Conservation (phyloP, 2,888 invertebrate genomes). For the Watsonalla binaria region DNA sequence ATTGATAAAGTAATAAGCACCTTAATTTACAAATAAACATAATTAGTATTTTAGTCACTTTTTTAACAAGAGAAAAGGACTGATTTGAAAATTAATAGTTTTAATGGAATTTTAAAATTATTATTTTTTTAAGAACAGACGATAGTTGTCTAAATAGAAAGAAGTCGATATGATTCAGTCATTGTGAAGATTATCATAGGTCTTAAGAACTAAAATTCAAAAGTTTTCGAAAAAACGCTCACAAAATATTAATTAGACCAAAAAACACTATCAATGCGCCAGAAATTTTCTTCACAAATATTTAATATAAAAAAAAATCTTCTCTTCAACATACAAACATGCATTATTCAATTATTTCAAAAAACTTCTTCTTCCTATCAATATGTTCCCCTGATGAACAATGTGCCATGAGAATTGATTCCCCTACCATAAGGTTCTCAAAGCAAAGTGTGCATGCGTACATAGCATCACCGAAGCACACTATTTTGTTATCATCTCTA, state of each 20-base stretch:
- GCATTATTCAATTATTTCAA: slow-evolving; percentile 39
- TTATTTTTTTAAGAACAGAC: not conserved
- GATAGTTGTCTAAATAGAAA: not conserved
- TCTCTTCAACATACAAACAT: not conserved
- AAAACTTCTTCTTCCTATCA: slow-evolving; percentile 42
- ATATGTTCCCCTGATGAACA: slow-evolving; percentile 49
- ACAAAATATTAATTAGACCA: too few species aligned
- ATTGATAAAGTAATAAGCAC: not conserved
- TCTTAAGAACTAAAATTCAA: too few species aligned
- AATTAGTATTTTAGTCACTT: slow-evolving; percentile 11
- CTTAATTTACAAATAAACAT: not conserved
- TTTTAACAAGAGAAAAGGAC: slow-evolving; percentile 13
- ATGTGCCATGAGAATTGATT: slow-evolving; percentile 63
- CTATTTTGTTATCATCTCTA: slow-evolving; percentile 68
- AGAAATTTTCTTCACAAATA: not conserved
- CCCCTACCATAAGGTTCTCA: slow-evolving; percentile 61
- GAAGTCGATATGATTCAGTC: not conserved
- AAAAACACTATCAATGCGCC: not conserved
- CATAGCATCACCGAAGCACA: slow-evolving; percentile 66
- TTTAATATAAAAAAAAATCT: not conserved
- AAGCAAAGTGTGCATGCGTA: slow-evolving; percentile 69
- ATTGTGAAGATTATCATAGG: not conserved
- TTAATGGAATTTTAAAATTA: not conserved
- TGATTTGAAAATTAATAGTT: slow-evolving; percentile 5
- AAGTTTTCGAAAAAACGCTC: not conserved